Conservation (phyloP, 2,888 invertebrate species). For the Caenorhabditis doughertyi region DNA sequence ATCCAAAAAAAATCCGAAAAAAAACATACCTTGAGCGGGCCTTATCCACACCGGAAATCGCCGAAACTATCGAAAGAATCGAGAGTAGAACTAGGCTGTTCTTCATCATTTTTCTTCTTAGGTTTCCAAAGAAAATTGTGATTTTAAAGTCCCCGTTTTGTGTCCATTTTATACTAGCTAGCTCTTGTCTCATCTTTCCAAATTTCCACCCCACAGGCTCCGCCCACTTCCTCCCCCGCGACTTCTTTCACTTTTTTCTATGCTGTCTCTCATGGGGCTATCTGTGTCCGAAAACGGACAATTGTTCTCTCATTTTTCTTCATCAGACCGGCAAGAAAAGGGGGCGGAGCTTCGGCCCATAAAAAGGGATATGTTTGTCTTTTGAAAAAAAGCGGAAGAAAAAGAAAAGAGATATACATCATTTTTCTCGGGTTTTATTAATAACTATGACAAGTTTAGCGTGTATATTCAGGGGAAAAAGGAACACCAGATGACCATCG, state of each 20-base stretch:
- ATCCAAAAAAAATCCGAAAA: not conserved
- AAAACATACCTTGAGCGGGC: conserved; percentile 39
- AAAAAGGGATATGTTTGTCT: conserved; percentile 18
- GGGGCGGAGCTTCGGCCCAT: conserved; percentile 43
- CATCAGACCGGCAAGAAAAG: conserved; percentile 7
- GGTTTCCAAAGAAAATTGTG: too few relatives aligned
- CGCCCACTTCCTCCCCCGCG: conserved; percentile 49
- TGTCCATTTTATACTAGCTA: conserved; percentile 46
- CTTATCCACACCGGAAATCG: conserved; percentile 22
- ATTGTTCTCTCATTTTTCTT: conserved; percentile 36
- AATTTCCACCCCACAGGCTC: conserved; percentile 11
- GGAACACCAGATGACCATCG: conserved; percentile 35
- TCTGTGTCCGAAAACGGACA: conserved; percentile 11
- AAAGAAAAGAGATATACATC: conserved; percentile 43
- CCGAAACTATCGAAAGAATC: conserved; percentile 12
- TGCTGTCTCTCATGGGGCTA: conserved; percentile 10
- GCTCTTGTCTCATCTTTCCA: not conserved
- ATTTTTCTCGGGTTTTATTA: conserved; percentile 37
- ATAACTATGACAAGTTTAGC: conserved; percentile 56
- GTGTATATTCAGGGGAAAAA: too few relatives aligned
- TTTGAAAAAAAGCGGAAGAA: conserved; percentile 13
- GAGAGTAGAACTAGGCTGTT: conserved; percentile 49
- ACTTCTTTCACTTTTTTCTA: conserved; percentile 6
- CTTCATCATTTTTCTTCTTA: conserved; percentile 26
- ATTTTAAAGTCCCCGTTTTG: conserved; percentile 17